Evolutionary conservation across 2,797 vertebrate species (phyloP).

Genomic region (Syngnathus acus): DNA sequence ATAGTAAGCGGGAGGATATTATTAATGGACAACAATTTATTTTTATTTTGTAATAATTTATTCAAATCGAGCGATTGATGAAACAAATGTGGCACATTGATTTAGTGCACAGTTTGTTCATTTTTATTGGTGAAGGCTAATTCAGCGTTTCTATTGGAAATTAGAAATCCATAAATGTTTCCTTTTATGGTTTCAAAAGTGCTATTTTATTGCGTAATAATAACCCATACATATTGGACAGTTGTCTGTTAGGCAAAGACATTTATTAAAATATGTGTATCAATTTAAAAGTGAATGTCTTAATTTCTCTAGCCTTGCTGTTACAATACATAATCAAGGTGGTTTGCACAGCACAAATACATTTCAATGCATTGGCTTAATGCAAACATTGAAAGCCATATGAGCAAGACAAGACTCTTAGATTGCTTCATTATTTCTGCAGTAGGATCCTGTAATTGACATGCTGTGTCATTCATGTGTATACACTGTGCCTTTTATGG

Average conservation of each 20-base stretch:
- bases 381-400: neutral
- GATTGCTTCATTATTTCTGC: neutral
- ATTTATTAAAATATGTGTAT: neutral
- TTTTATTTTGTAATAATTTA: neutral
- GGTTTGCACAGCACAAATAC: neutral
- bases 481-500: constrained; percentile 39
- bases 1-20: neutral
- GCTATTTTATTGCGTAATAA: too few species aligned
- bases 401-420: neutral
- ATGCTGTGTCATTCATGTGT: constrained; percentile 42
- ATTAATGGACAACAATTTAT: neutral
- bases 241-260: neutral
- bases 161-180: neutral
- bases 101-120: neutral
- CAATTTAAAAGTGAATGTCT: neutral
- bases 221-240: neutral
- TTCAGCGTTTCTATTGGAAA: neutral
- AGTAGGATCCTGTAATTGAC: constrained; percentile 47
- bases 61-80: neutral
- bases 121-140: neutral
- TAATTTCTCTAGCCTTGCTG: neutral
- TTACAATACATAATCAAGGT: neutral
- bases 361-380: neutral
- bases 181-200: too few species aligned
- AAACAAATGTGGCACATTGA: neutral